These are phyloP conservation scores for Zosterops japonicus DNA, from an alignment of 2,113 vertebrate species.

Conservation along the genomic window DNA sequence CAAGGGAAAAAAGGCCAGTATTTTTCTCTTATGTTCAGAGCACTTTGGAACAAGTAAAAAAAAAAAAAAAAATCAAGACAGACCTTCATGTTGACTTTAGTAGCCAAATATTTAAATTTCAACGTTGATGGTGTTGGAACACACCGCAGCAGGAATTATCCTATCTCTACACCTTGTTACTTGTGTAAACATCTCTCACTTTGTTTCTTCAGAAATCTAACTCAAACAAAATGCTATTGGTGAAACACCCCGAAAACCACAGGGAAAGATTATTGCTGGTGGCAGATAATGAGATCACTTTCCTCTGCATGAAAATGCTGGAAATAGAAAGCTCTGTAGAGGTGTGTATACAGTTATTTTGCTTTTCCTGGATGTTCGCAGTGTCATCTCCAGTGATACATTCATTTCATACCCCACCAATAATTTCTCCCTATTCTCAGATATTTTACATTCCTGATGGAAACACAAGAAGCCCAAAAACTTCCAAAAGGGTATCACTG, in stretches of 20 bases:
- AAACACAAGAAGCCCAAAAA: not conserved
- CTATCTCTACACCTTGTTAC: conserved; percentile 22
- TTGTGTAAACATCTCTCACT: conserved; percentile 33
- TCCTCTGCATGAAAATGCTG: not conserved
- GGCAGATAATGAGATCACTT: conserved; percentile 17
- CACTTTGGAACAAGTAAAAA: not conserved
- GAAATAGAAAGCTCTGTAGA: conserved; percentile 2
- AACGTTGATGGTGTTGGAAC: not conserved
- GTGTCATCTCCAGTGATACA: not conserved
- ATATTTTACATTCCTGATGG: not conserved
- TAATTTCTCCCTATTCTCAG: not conserved
- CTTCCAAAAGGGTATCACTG: not conserved
- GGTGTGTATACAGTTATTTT: not conserved
- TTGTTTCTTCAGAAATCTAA: conserved; percentile 53
- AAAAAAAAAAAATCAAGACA: not conserved
- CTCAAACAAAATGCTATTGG: conserved; percentile 45
- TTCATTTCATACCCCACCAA: not conserved
- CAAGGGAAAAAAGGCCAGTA: not conserved
- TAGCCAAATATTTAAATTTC: conserved; percentile 54
- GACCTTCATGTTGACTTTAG: not conserved
- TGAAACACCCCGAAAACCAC: conserved; percentile 7
- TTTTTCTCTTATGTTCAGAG: not conserved
- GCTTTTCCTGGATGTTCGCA: not conserved
- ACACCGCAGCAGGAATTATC: conserved; percentile 4
- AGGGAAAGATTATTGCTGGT: conserved; percentile 1